Percentiles rank a stretch among this genome's conserved stretches.
These are phyloP conservation scores for Sthenelais limicola DNA, from an alignment of 2,888 invertebrate species.

Conservation along the genomic window DNA sequence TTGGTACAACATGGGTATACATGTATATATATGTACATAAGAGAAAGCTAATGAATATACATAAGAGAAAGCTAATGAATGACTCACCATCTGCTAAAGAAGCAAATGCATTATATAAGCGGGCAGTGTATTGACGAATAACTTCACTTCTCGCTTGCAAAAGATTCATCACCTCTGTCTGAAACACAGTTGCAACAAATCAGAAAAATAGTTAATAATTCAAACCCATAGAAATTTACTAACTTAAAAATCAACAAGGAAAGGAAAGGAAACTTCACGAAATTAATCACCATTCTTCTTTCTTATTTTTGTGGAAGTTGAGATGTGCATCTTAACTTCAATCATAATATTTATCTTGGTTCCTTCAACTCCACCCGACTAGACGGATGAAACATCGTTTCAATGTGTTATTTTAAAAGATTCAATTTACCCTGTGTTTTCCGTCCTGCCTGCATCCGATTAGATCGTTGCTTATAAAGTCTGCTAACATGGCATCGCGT, in stretches of 20 bases:
- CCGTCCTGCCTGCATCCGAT: conserved; percentile 67
- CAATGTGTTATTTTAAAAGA: not conserved
- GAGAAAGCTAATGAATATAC: too few relatives aligned
- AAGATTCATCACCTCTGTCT: conserved; percentile 66
- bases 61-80: too few relatives aligned
- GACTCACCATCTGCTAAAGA: conserved; percentile 77
- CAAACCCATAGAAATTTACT: too few relatives aligned
- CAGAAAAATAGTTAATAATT: too few relatives aligned
- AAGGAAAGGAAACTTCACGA: too few relatives aligned
- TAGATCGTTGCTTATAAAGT: conserved; percentile 69
- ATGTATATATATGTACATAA: too few relatives aligned
- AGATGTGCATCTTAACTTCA: too few relatives aligned
- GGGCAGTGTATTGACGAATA: conserved; percentile 75
- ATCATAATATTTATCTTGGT: not conserved
- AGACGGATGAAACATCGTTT: not conserved
- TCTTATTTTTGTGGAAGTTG: too few relatives aligned
- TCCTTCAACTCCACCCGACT: not conserved
- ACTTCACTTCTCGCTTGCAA: conserved; percentile 63
- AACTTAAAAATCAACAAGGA: too few relatives aligned
- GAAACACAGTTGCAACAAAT: too few relatives aligned
- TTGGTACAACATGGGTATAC: too few relatives aligned
- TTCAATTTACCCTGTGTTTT: conserved; percentile 62
- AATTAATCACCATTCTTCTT: too few relatives aligned
- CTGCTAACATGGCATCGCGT: conserved; percentile 65
- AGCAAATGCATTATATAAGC: conserved; percentile 79